Conservation (phyloP, 2,113 vertebrate species). For the Machaerirhynchus nigripectus region DNA sequence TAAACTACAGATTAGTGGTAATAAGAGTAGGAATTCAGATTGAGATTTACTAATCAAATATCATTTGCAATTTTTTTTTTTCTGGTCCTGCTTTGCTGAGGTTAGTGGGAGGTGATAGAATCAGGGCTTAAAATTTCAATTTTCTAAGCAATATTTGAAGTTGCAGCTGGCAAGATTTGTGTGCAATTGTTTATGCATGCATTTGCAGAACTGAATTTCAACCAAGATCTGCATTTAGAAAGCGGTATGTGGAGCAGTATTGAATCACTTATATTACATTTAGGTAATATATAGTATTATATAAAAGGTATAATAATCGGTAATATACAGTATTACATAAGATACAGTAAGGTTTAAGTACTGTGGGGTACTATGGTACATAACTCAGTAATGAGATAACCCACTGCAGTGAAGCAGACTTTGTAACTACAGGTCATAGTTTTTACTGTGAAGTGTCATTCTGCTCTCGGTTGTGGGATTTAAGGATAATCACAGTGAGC, state of each 20-base stretch:
- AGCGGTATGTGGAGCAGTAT: background rate
- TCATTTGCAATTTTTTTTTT: background rate
- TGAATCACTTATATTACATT: background rate
- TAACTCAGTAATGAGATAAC: background rate
- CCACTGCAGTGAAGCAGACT: background rate
- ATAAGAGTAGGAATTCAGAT: background rate
- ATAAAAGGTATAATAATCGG: background rate
- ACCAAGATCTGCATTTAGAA: background rate
- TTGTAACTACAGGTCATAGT: background rate
- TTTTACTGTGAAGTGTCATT: background rate
- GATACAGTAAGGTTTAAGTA: background rate
- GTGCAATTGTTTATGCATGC: background rate
- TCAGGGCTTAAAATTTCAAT: background rate
- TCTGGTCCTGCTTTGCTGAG: background rate
- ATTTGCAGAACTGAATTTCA: background rate
- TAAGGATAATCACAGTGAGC: background rate
- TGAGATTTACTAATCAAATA: background rate
- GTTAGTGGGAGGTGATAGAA: background rate
- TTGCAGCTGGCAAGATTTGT: background rate
- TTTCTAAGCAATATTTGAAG: background rate
- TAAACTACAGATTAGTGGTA: background rate
- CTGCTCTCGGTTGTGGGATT: background rate
- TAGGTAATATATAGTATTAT: background rate
- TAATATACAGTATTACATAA: background rate
- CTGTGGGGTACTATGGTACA: background rate